Evolutionary conservation across 2,888 invertebrate genomes (phyloP).

Genomic region (Ceramica pisi): DNA sequence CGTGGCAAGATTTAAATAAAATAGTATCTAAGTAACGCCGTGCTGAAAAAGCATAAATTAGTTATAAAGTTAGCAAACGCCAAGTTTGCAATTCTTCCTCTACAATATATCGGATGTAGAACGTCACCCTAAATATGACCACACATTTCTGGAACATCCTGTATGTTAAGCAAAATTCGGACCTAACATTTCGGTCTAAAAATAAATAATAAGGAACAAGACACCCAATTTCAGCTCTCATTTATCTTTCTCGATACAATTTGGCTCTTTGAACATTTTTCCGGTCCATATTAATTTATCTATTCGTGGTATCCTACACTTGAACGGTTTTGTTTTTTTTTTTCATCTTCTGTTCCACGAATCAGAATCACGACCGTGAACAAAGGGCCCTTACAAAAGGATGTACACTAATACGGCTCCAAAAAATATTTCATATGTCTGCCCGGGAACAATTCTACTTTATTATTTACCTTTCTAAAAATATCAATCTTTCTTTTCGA

Average conservation of each 20-base stretch:
- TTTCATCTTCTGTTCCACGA: conserved; percentile 39
- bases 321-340: conserved; percentile 45
- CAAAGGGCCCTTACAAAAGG: conserved; percentile 35
- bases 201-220: conserved; percentile 26
- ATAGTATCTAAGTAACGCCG: too few relatives aligned
- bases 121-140: too few relatives aligned
- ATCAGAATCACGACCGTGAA: conserved; percentile 44
- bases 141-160: too few relatives aligned
- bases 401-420: conserved; percentile 33
- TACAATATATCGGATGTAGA: too few relatives aligned
- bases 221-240: conserved; percentile 21
- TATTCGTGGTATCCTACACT: conserved; percentile 29
- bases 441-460: conserved; percentile 32
- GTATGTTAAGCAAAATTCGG: background rate
- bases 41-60: too few relatives aligned
- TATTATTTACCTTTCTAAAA: conserved; percentile 25
- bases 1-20: too few relatives aligned
- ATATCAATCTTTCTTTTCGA: conserved; percentile 7
- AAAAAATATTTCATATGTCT: conserved; percentile 36
- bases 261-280: conserved; percentile 35
- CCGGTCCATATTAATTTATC: conserved; percentile 50
- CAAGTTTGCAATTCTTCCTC: too few relatives aligned
- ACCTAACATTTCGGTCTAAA: background rate
- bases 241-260: conserved; percentile 21
- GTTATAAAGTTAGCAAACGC: too few relatives aligned